Base-by-base conservation (phyloP, 2,797 vertebrate genomes). In the Hipposideros larvatus region DNA sequence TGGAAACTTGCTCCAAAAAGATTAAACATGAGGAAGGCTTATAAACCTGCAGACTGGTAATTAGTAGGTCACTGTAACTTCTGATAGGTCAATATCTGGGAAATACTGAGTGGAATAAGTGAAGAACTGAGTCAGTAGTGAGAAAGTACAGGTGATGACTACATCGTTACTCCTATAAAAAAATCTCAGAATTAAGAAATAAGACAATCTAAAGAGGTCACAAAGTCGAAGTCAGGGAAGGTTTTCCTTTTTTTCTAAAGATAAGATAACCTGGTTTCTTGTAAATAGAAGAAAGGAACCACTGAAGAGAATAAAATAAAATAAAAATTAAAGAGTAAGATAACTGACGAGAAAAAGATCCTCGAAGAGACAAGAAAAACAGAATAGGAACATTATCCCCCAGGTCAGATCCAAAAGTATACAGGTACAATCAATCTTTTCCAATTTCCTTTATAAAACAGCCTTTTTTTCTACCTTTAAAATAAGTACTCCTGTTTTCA, bases 291-390 rank as follows among this genome's bases (percentile, higher is more conserved):
- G 28, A 92, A 94, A 92, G 34, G 26, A 73, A 86, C 2, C 15
- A 89, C 5, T 55, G 34, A 86, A 61, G 9, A 87, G 22, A 92
- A 66, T 63, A 93, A 80, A 71, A 66, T 63, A 93, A 80, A 71
- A 65, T 74, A 41, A 63, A 83, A 77, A 16, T 88, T 79, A 84
- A 95, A 90, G 53, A 90, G 24, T 84, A 90, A 85, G 26, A 55
- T 78, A 75, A 83, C 57, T 77, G 79, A 80, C 78, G 22, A 71
- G 8, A 88, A 93, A 90, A 96, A 90, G 41, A 59, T 28, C 24
- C 26, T 91, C 34, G 53, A 87, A 93, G 41, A 94, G 16, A 70
- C 65, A 82, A 53, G 57, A 75, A 92, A 96, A 90, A 96, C 34
- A 68, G 71, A 88, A 89, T 6, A 75, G 26, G 15, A 91, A 93